These are phyloP conservation scores for Eleginops maclovinus DNA, from an alignment of 2,113 vertebrate genomes.

Conservation along the genomic window DNA sequence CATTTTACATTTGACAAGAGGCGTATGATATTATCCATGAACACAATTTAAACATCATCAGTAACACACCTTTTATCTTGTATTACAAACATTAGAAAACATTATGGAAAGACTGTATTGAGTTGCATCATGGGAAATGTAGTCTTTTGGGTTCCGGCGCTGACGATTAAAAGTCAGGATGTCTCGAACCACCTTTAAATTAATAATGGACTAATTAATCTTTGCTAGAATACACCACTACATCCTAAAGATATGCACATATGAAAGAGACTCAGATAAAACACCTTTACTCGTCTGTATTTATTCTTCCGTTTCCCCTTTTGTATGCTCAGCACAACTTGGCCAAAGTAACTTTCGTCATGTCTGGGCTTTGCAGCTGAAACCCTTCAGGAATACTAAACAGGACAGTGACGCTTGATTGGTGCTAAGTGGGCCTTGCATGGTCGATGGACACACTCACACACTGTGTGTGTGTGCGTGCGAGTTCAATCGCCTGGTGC, in stretches of 20 bases:
- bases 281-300: no score
- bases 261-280: no score
- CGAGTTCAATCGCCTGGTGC: slow-evolving; percentile 27
- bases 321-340: slow-evolving; percentile 10
- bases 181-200: not conserved
- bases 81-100: not conserved
- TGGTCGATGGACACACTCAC: slow-evolving; percentile 40
- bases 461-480: slow-evolving; percentile 7
- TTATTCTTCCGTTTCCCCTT: not conserved
- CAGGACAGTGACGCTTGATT: slow-evolving; percentile 36
- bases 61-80: no score
- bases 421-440: slow-evolving; percentile 31
- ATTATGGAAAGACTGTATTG: not conserved
- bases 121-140: not conserved
- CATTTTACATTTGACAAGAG: not conserved
- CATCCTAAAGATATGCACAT: no score
- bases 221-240: no score
- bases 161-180: not conserved
- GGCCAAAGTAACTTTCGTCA: not conserved
- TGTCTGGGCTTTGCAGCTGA: not conserved
- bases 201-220: no score
- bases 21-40: no score
- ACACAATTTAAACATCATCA: no score
- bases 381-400: slow-evolving; percentile 46
- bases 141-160: no score